Conservation (phyloP, 2,113 vertebrate genomes). For the Gymnorhina tibicen region DNA sequence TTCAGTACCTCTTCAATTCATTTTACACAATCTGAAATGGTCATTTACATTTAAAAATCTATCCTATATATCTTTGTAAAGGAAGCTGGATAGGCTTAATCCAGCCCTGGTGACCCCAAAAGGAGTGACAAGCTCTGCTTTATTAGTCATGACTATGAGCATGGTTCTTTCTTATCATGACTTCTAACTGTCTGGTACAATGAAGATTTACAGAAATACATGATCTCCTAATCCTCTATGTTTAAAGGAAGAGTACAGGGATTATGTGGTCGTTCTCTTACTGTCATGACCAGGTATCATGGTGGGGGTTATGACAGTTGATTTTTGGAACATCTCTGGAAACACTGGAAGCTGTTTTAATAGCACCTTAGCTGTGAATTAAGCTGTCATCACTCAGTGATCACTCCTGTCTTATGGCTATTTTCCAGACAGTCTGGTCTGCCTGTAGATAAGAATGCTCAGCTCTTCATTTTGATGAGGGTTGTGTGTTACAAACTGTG, state of each 20-base stretch:
- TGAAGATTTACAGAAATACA: constrained; percentile 38
- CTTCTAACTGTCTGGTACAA: constrained; percentile 38
- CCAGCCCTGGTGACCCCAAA: neutral
- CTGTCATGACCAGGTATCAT: neutral
- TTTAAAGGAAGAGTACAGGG: constrained; percentile 9
- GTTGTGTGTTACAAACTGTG: neutral
- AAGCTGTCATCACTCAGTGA: constrained; percentile 7
- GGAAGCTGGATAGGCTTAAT: constrained; percentile 2
- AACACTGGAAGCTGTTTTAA: constrained; percentile 16
- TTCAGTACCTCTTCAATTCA: neutral
- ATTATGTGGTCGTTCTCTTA: constrained; percentile 22
- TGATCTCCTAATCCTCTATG: constrained; percentile 6
- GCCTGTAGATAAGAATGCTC: neutral
- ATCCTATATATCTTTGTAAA: neutral
- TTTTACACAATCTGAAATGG: neutral
- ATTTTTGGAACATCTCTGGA: constrained; percentile 32
- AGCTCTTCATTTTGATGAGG: neutral
- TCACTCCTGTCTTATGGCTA: neutral
- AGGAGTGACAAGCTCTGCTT: constrained; percentile 8
- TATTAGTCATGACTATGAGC: neutral
- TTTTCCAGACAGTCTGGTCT: constrained; percentile 21
- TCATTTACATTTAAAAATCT: neutral
- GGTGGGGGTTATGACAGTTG: neutral
- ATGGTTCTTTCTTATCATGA: neutral
- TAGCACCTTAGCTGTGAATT: constrained; percentile 35